Evolutionary conservation across 2,797 vertebrate genomes (phyloP), one percentile per base, ranked within the genome.

Genomic region (Tangara arthus): DNA sequence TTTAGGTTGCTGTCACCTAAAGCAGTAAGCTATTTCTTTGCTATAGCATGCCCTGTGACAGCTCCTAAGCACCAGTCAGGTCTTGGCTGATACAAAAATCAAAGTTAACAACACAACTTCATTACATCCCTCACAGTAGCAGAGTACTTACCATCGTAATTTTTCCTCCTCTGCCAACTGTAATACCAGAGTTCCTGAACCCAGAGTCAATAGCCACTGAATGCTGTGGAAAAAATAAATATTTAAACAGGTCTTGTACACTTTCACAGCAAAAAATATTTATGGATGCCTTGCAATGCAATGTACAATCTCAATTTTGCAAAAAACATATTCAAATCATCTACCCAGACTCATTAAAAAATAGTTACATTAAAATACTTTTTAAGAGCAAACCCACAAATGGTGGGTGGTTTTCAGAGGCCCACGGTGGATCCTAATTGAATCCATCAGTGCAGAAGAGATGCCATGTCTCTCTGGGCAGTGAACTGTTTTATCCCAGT

Each of bases 151-250:
- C 99, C 98, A 97, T 97, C 30, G 99, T 98, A 69, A 98, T 98
- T 98, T 99, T 99, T 69, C 99, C 99, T 64, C 98, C 98, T 96
- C 97, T 99, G 85, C 99, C 97, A 37, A 99, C 97, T 0, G 99
- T 99, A 85, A 99, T 98, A 50, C 99, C 99, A 9, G 99, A 99
- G 97, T 99, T 99, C 97, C 98, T 99, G 96, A 99, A 99, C 64
- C 99, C 99, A 21, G 99, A 98, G 86, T 98, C 97, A 64, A 99
- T 19, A 46, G 99, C 99, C 55, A 98, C 98, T 0, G 98, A 97
- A 89, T 99, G 98, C 99, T 99, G 97, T 70, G 81, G 97, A 79
- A 92, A 52, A 97, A 82, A 52, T 3, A 89, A 79, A 61, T 8
- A 34, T 17, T 41, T 92, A 8, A 89, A 46, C 10, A 37, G 32